A percentile compares a stretch with the other conserved stretches of the same genome.
These are phyloP conservation scores for Galerucella pusilla DNA, from an alignment of 2,888 invertebrate species.

Conservation along the genomic window DNA sequence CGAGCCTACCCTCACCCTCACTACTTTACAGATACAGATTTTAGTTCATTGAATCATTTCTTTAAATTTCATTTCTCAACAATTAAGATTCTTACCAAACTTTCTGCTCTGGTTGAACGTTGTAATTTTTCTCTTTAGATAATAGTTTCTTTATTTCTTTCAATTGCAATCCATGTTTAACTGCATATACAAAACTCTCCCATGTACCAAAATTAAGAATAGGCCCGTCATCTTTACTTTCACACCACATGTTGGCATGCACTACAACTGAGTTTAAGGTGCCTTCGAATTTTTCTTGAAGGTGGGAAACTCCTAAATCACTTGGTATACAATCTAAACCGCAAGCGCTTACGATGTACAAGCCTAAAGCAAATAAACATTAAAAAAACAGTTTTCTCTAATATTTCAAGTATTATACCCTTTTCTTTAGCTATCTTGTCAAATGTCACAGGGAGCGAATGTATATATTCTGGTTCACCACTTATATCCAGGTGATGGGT, in stretches of 20 bases:
- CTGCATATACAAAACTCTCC: conserved; percentile 85
- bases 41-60: no score
- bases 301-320: conserved; percentile 84
- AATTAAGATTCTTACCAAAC: conserved; percentile 37
- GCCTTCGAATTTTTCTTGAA: conserved; percentile 82
- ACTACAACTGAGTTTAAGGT: conserved; percentile 82
- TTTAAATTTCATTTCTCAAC: no score
- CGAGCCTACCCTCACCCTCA: no score
- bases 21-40: no score
- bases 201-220: conserved; percentile 86
- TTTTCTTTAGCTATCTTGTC: conserved; percentile 78
- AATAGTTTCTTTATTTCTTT: conserved; percentile 71
- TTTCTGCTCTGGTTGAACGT: conserved; percentile 68
- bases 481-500: conserved; percentile 93
- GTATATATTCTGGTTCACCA: conserved; percentile 82
- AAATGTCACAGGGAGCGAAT: conserved; percentile 77
- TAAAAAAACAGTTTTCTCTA: not conserved
- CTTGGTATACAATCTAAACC: conserved; percentile 93
- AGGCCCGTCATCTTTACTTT: conserved; percentile 65
- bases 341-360: conserved; percentile 90
- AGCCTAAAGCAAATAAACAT: conserved; percentile 59
- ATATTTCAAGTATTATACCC: conserved; percentile 56
- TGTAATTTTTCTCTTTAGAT: conserved; percentile 74
- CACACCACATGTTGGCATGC: conserved; percentile 68
- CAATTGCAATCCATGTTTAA: conserved; percentile 75